Percentiles rank a stretch among this genome's conserved stretches.
These are phyloP conservation scores for Haemorhous mexicanus DNA, from an alignment of 2,113 vertebrate species.

Conservation along the genomic window DNA sequence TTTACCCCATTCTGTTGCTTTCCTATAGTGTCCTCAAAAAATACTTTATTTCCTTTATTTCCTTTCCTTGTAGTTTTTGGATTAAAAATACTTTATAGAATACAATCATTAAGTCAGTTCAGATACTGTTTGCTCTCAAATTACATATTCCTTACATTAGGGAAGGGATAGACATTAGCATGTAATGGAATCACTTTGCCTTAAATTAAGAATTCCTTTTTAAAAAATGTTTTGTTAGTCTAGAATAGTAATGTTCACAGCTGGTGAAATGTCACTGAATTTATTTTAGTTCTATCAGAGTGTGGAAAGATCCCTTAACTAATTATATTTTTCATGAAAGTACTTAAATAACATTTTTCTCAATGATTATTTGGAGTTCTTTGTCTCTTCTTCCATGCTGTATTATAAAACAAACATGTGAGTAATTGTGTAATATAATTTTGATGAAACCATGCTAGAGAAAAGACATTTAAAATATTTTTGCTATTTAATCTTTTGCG, in stretches of 20 bases:
- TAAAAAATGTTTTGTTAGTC: neutral
- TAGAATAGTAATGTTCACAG: neutral
- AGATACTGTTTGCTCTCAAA: neutral
- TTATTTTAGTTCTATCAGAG: neutral
- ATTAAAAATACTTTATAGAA: neutral
- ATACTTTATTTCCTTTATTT: neutral
- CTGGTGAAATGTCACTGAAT: neutral
- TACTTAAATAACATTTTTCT: conserved; percentile 5
- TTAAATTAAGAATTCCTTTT: neutral
- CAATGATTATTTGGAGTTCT: neutral
- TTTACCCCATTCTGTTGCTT: neutral
- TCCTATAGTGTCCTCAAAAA: neutral
- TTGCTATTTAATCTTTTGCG: neutral
- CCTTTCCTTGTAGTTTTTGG: neutral
- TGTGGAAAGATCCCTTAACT: neutral
- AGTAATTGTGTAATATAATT: neutral
- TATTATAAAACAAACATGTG: neutral
- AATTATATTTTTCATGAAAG: neutral
- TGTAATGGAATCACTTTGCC: neutral
- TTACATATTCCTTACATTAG: neutral
- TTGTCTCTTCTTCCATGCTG: neutral
- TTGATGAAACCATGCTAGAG: neutral
- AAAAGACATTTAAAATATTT: neutral
- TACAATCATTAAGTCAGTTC: neutral
- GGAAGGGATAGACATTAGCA: neutral